Percentiles rank a stretch among this genome's conserved stretches.
phyloP scores from a whole-genome alignment of 2,113 vertebrate genomes.

The Heptranchias perlo region DNA sequence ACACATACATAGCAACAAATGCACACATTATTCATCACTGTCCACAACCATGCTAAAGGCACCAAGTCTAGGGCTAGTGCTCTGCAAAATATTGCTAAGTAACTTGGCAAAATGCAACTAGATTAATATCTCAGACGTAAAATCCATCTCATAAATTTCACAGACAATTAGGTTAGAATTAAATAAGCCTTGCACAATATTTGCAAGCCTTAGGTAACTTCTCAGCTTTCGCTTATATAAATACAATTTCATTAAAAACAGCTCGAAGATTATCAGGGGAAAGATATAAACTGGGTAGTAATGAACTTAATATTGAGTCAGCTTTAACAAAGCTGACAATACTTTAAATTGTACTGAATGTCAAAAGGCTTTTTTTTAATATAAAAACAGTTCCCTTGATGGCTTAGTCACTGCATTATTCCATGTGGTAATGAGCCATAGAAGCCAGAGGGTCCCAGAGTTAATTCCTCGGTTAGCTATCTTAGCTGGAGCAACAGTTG shows the following conservation, averaged over 20 bases:
- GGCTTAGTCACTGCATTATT: not conserved
- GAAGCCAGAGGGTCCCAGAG: not conserved
- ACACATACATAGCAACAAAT: not conserved
- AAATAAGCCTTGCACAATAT: not conserved
- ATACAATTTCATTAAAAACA: not conserved
- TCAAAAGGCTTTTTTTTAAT: not conserved
- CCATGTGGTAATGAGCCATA: not conserved
- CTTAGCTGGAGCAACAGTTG: not conserved
- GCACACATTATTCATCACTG: not conserved
- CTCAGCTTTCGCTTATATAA: not conserved
- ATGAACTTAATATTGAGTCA: not conserved
- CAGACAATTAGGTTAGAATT: not conserved
- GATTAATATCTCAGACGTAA: not conserved
- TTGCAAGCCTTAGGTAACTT: not conserved
- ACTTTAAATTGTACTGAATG: not conserved
- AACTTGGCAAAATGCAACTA: not conserved
- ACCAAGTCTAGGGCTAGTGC: not conserved
- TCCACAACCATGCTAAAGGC: not conserved
- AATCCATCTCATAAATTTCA: not conserved
- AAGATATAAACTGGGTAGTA: not conserved
- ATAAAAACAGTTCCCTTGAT: not conserved
- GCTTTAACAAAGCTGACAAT: not conserved
- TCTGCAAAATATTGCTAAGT: not conserved
- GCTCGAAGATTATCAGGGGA: not conserved
- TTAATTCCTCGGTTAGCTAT: not conserved